Evolutionary conservation across 35 echinoderm and acorn worm species (phyloP).

Genomic region (Apostichopus parvimensis): DNA sequence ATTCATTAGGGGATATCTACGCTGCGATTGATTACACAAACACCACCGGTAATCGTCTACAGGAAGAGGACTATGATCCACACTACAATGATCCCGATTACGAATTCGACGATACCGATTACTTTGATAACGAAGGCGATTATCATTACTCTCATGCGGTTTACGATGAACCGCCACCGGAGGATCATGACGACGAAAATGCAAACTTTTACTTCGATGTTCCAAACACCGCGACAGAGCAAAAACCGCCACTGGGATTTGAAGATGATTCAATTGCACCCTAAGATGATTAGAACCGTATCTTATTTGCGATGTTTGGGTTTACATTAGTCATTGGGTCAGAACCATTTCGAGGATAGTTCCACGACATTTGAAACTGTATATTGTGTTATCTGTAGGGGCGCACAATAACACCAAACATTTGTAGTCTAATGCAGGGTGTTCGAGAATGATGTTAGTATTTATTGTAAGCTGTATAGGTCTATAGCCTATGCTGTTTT

Average conservation of each 20-base stretch:
- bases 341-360: too few relatives aligned
- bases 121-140: conserved; percentile 26
- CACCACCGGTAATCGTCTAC: too few relatives aligned
- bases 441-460: too few relatives aligned
- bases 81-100: neutral
- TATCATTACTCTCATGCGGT: conserved; percentile 18
- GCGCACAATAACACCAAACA: too few relatives aligned
- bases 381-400: too few relatives aligned
- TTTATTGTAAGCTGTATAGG: too few relatives aligned
- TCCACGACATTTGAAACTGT: too few relatives aligned
- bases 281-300: too few relatives aligned
- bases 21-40: neutral
- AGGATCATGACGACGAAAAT: neutral
- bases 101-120: conserved; percentile 36
- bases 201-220: conserved; percentile 48
- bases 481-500: too few relatives aligned
- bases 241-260: neutral
- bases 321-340: too few relatives aligned
- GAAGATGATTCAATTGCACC: neutral
- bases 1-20: conserved; percentile 40
- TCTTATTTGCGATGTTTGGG: too few relatives aligned
- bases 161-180: conserved; percentile 31
- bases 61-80: neutral
- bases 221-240: neutral
- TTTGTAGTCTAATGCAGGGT: too few relatives aligned